These are phyloP conservation scores for Acanthacorydalis orientalis DNA, from an alignment of 2,888 invertebrate genomes.

Conservation along the genomic window DNA sequence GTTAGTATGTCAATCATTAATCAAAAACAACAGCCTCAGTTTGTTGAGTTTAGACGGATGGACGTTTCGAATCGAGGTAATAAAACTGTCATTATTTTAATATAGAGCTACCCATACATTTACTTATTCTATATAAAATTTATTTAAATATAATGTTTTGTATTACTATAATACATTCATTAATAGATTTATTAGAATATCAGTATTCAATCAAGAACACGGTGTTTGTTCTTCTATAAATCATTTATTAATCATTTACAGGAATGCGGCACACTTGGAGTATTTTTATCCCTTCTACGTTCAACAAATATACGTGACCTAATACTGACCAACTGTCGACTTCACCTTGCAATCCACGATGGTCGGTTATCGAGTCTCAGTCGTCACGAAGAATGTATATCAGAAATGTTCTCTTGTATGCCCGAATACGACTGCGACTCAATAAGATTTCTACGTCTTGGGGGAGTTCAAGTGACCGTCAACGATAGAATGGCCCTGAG, in stretches of 20 bases:
- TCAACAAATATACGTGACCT: constrained; percentile 32
- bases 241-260: constrained; percentile 12
- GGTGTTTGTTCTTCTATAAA: no score
- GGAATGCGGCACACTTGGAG: constrained; percentile 29
- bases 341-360: constrained; percentile 30
- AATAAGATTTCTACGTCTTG: constrained; percentile 30
- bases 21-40: constrained; percentile 28
- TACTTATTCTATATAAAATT: no score
- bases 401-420: constrained; percentile 22
- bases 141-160: background rate
- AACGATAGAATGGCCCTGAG: constrained; percentile 28
- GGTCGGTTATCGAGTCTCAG: constrained; percentile 23
- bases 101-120: no score
- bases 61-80: constrained; percentile 37
- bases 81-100: constrained; percentile 6
- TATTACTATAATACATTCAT: no score
- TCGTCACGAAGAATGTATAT: constrained; percentile 23
- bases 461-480: constrained; percentile 27
- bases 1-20: constrained; percentile 28
- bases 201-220: no score
- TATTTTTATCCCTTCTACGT: constrained; percentile 29
- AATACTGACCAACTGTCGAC: constrained; percentile 31
- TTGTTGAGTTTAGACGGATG: constrained; percentile 36
- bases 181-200: no score
- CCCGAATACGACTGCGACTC: constrained; percentile 27